phyloP scores from a whole-genome alignment of 2,888 invertebrate species.

The Melanargia galathea region DNA sequence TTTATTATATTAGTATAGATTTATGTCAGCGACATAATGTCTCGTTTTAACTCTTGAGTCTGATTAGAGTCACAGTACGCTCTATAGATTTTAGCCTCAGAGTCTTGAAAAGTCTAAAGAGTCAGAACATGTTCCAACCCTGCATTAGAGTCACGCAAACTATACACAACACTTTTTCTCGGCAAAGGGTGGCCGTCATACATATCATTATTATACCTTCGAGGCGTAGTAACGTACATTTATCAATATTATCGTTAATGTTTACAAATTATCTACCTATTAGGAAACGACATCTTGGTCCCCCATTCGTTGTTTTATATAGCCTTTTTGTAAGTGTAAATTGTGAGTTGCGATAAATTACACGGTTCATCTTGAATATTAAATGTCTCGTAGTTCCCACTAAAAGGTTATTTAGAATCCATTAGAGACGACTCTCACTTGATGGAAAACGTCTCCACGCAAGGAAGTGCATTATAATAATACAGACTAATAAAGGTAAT shows the following conservation, averaged over 20 bases:
- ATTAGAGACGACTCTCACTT: neutral
- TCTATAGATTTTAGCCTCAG: too few relatives aligned
- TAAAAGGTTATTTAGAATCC: neutral
- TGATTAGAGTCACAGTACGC: too few relatives aligned
- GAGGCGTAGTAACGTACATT: conserved; percentile 20
- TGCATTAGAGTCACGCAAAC: conserved; percentile 28
- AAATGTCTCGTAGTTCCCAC: neutral
- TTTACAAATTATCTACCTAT: conserved; percentile 8
- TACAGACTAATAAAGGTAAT: conserved; percentile 1
- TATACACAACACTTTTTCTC: conserved; percentile 10
- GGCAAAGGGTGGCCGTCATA: conserved; percentile 8
- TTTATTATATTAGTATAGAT: too few relatives aligned
- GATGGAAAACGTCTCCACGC: neutral
- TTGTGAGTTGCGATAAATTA: neutral
- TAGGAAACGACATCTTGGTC: conserved; percentile 7
- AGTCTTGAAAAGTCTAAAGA: too few relatives aligned
- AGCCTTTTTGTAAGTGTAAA: too few relatives aligned
- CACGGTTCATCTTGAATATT: neutral
- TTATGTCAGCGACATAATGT: too few relatives aligned
- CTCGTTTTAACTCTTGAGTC: too few relatives aligned
- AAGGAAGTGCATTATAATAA: neutral
- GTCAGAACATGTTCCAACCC: neutral
- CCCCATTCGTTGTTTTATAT: neutral
- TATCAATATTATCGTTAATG: conserved; percentile 27
- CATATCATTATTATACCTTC: neutral